phyloP scores from a whole-genome alignment of 2,113 vertebrate genomes.

The Elephas maximus region DNA sequence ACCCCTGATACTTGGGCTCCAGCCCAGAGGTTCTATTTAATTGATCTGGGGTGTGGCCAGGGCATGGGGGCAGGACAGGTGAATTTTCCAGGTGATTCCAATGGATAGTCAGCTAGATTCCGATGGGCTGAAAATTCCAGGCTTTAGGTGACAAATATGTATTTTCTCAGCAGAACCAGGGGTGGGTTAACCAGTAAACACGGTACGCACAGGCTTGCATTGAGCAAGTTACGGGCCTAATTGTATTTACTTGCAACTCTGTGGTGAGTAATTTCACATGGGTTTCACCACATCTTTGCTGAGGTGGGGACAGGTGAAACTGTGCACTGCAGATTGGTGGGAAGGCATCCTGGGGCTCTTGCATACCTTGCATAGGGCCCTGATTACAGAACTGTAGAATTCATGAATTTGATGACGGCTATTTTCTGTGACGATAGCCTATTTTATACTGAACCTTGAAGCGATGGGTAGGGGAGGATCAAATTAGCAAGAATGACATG shows the following conservation, averaged over 20 bases:
- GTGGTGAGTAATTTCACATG: no score
- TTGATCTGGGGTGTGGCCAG: not conserved
- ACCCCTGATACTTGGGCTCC: not conserved
- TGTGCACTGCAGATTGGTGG: no score
- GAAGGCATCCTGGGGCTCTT: no score
- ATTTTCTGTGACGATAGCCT: constrained; percentile 5
- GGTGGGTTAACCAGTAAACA: no score
- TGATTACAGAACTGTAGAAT: not conserved
- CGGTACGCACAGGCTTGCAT: no score
- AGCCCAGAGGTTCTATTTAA: not conserved
- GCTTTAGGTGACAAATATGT: not conserved
- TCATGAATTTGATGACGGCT: not conserved
- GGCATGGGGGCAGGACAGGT: not conserved
- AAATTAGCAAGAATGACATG: not conserved
- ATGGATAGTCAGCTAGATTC: not conserved
- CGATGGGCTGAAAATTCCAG: not conserved
- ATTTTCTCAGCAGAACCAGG: not conserved
- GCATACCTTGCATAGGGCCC: no score
- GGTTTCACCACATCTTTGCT: no score
- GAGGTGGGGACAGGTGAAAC: no score
- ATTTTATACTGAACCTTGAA: not conserved
- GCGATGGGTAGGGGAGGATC: not conserved
- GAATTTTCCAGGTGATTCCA: not conserved
- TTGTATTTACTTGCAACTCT: no score
- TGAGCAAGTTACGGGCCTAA: no score